Percentiles rank a stretch among this genome's conserved stretches.
phyloP scores from a whole-genome alignment of 2,888 invertebrate genomes.

The Caradrina kadenii region DNA sequence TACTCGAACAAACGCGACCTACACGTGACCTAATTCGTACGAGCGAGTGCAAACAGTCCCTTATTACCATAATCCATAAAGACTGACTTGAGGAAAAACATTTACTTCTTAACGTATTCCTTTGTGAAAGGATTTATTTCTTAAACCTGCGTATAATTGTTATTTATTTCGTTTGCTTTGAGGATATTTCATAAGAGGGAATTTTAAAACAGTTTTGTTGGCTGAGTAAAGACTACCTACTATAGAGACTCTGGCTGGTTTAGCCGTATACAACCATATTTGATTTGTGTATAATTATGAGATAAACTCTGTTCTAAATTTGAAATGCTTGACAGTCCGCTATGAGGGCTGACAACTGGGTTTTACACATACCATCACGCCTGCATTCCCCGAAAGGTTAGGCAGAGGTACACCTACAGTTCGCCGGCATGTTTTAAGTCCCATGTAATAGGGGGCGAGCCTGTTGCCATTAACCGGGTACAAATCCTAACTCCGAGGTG shows the following conservation, averaged over 20 bases:
- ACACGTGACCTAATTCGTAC: slow-evolving; percentile 28
- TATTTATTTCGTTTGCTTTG: slow-evolving; percentile 50
- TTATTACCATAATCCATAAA: slow-evolving; percentile 45
- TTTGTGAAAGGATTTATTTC: slow-evolving; percentile 37
- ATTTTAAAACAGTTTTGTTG: slow-evolving; percentile 24
- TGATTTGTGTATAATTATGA: too few species aligned
- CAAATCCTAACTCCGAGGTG: too few species aligned
- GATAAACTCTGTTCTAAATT: too few species aligned
- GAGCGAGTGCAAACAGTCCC: slow-evolving; percentile 28
- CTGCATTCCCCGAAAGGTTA: too few species aligned
- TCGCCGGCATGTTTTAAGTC: too few species aligned
- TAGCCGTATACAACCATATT: too few species aligned
- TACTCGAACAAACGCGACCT: slow-evolving; percentile 4
- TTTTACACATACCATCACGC: too few species aligned
- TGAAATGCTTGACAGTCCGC: too few species aligned
- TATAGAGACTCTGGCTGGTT: not conserved
- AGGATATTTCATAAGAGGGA: slow-evolving; percentile 32
- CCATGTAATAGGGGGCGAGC: too few species aligned
- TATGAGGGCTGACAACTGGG: too few species aligned
- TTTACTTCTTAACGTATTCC: slow-evolving; percentile 29
- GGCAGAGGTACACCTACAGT: too few species aligned
- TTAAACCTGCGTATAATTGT: slow-evolving; percentile 36
- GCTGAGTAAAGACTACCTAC: not conserved
- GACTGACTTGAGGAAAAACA: slow-evolving; percentile 30
- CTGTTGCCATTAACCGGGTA: too few species aligned